These are phyloP conservation scores for Ectropis crepuscularia DNA, from an alignment of 2,888 invertebrate genomes.

Conservation along the genomic window DNA sequence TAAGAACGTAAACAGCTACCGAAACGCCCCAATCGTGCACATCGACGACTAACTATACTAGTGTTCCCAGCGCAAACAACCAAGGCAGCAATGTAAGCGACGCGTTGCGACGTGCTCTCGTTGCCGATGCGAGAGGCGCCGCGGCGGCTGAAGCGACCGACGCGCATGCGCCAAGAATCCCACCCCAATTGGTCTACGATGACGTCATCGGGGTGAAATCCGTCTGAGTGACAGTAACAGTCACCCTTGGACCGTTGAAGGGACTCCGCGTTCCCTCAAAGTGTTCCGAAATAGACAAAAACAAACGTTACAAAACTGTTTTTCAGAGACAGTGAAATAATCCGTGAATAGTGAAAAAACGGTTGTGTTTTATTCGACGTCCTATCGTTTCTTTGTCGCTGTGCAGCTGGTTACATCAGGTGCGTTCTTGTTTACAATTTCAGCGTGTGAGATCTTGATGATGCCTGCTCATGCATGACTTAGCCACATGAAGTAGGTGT, in stretches of 20 bases:
- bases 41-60: constrained; percentile 51
- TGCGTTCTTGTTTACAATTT: constrained; percentile 67
- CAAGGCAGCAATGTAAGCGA: constrained; percentile 66
- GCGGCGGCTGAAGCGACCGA: constrained; percentile 69
- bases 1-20: constrained; percentile 62
- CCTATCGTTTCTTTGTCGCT: constrained; percentile 42
- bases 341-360: constrained; percentile 55
- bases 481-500: constrained; percentile 39
- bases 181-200: constrained; percentile 81
- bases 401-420: constrained; percentile 36
- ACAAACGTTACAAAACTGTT: constrained; percentile 65
- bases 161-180: constrained; percentile 74
- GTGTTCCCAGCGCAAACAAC: constrained; percentile 48
- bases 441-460: constrained; percentile 62
- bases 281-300: constrained; percentile 56
- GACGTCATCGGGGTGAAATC: constrained; percentile 84
- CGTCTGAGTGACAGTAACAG: constrained; percentile 80
- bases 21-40: constrained; percentile 53
- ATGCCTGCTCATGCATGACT: constrained; percentile 63
- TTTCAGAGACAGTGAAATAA: constrained; percentile 55
- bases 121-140: constrained; percentile 69
- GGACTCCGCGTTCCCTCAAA: constrained; percentile 59
- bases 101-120: constrained; percentile 50
- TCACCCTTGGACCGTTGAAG: constrained; percentile 75
- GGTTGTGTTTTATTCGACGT: constrained; percentile 38